Percentiles rank a stretch among this genome's conserved stretches.
These are phyloP conservation scores for Gymnopithys bicolor DNA, from an alignment of 2,797 vertebrate species.

Conservation along the genomic window DNA sequence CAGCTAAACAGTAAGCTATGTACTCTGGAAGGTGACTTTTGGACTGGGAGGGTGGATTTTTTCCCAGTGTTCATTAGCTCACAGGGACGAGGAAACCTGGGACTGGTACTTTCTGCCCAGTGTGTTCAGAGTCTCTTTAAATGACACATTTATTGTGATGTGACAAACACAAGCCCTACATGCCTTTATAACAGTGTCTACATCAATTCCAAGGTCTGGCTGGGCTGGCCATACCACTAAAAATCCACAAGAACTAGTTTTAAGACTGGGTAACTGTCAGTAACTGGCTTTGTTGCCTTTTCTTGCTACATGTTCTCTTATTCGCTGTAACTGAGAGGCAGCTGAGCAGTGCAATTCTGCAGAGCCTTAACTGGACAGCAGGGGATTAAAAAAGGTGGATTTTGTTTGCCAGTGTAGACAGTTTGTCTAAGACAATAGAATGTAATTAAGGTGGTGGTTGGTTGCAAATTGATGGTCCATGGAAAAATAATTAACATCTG, in stretches of 20 bases:
- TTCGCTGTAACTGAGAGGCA: background rate
- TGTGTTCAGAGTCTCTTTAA: background rate
- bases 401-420: background rate
- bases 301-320: background rate
- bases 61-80: background rate
- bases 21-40: background rate
- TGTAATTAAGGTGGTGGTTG: background rate
- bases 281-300: background rate
- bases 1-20: slow-evolving; percentile 20
- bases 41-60: slow-evolving; percentile 15
- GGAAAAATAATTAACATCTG: background rate
- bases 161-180: background rate
- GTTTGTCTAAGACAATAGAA: background rate
- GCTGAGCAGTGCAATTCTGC: background rate
- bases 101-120: background rate
- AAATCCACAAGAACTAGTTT: background rate
- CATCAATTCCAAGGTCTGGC: background rate
- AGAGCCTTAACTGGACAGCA: background rate
- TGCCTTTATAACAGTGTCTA: background rate
- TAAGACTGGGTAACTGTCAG: background rate
- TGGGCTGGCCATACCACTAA: background rate
- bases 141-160: background rate
- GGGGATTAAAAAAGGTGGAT: background rate
- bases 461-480: background rate
- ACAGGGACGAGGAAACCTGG: background rate